Evolutionary conservation across 1,140 invertebrate species (phyloP), one percentile per base, ranked within the genome.

Genomic region (Mizuhopecten yessoensis): DNA sequence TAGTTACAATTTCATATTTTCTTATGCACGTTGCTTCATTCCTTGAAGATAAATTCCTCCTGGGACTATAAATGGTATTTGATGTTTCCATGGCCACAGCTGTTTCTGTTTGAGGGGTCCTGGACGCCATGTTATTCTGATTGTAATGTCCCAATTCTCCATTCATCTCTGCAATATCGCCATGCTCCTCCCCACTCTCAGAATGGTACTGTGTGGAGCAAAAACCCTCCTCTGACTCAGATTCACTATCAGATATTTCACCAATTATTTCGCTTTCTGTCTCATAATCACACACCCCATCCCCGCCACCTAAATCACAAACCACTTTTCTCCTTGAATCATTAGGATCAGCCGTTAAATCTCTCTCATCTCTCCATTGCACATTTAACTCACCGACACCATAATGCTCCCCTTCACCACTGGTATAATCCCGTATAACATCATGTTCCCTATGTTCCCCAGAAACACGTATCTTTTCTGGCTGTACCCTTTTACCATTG

Each of bases 231-330:
- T 75, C 57, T 75, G 57, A 75, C n/a, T 75, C 57, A n/a, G 11
- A 7, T 75, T 75, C 57, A 75, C 57, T 75, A 75, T 75, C 57
- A 29, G 57, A 75, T 75, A 29, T 75, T 29, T 75, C 57, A n/a
- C 57, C 57, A 75, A 75, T 75, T 75, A 75, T 75, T 75, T 29
- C 57, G 57, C 29, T 75, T 75, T 75, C 57, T 75, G 57, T 75
- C 57, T 75, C n/a, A 75, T 75, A 75, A 87, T 90, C 86, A 87
- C 75, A 86, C 17, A 86, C 86, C 39, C 86, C 89, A 90, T 90
- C 86, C 86, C 45, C 89, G 36, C 42, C 34, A 33, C 33, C 34
- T 87, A 86, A 87, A 34, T 34, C 34, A 87, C 86, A 34, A 87
- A 87, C 34, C 33, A 86, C 89, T 34, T 39, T 39, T 17, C 11